Base-by-base conservation (phyloP, 2,888 invertebrate genomes). In the Troides aeacus region DNA sequence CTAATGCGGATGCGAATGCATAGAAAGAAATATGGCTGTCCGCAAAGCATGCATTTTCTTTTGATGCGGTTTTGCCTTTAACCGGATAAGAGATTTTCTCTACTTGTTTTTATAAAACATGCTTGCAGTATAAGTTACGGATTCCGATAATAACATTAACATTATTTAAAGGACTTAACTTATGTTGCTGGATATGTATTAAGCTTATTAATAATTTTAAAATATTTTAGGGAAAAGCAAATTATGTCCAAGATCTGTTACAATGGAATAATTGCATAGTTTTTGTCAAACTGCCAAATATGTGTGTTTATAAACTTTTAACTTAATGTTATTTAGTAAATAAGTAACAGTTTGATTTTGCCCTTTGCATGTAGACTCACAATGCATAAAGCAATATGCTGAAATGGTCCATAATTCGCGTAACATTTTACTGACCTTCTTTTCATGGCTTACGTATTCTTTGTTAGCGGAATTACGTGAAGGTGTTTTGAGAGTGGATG, bases 341-440 rank as follows among this genome's bases (percentile, higher is more conserved):
- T 15, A 46, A 46, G 15, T 15, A 46, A 15, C 4, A 15, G 46
- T 58, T 86, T 84, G 84, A 86, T 83, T 82, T 82, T 70, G 70
- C 84, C 85, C 86, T 88, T 88, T 88, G 85, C 87, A 81, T 87
- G 87, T 82, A 84, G 86, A 86, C 84, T 84, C 82, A 81, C 80
- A 84, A 79, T 86, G 79, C 87, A 87, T 86, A 88, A 87, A 85
- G 87, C 84, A 86, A 86, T 83, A 87, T 81, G 82, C 79, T 82
- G 82, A 84, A 90, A 90, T 86, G 84, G 84, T 80, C 82, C 85
- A 84, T 87, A 84, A 86, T 88, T 85, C 87, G 82, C 82, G 86
- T 87, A 89, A 86, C 88, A 89, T 90, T 89, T 88, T 82, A 82
- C 84, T 84, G 88, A 89, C 88, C 88, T 89, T 87, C 85, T 69